Evolutionary conservation across 2,113 vertebrate species (phyloP), one percentile per base, ranked within the genome.

Genomic region (Callochromis pleurospilus): DNA sequence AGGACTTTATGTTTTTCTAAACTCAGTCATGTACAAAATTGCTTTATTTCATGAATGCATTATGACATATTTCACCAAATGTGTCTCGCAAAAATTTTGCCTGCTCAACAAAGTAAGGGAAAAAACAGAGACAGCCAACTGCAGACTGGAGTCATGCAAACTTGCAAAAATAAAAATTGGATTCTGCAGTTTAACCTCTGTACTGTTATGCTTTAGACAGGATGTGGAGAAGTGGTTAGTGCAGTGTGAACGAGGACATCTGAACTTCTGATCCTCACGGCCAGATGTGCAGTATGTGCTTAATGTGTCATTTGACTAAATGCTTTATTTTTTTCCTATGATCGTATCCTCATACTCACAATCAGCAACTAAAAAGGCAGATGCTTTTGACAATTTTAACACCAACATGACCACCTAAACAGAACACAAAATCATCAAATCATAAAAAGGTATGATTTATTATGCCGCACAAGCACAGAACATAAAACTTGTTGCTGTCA

Each of bases 191-290:
- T 91, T 90, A 79, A 85, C 82, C 40, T 89, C 58, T 36, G 58
- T 65, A 54, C 55, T 94, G 86, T 93, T 93, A 77, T 92, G 86
- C 36, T 93, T 93, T 54, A 33, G 60, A 51, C 93, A 91, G 95
- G 95, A 95, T 94, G 93, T 94, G 93, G 93, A 87, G 82, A 7
- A 5, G 92, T 40, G 91, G 93, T 91, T 84, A 17, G 38, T n/a
- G 65, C 85, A 80, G 91, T 33, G 89, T 86, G 79, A 90, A 73
- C 1, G 53, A 87, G 89, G 82, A 91, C 85, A 40, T 86, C 56
- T 92, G 89, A 93, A 92, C 89, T 90, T 83, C 40, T 90, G 92
- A 91, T 90, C 79, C 86, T 56, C 26, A 3, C 47, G 12, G 33
- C 91, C 91, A 93, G 75, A 92, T 91, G 89, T 90, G 89, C 82